These are phyloP conservation scores for Sipha flava DNA, from an alignment of 1,140 invertebrate genomes.

Conservation along the genomic window DNA sequence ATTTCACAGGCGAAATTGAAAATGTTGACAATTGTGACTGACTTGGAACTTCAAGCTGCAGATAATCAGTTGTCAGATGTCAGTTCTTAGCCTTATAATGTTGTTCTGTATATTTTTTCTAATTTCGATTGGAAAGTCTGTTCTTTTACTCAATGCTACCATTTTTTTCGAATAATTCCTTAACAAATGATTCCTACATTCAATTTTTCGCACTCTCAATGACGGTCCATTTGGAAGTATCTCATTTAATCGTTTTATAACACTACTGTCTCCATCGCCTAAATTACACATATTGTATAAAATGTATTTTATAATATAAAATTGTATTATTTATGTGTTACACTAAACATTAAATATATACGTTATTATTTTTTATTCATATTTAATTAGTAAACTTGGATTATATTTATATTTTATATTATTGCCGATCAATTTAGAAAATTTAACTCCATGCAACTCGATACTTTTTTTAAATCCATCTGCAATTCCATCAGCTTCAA, in stretches of 20 bases:
- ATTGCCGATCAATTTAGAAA: background rate
- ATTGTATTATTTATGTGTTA: background rate
- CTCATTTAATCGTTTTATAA: background rate
- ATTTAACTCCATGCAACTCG: constrained; percentile 33
- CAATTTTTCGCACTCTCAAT: background rate
- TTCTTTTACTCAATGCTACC: background rate
- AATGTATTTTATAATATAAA: background rate
- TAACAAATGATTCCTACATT: background rate
- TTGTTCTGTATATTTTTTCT: background rate
- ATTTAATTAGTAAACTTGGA: too few relatives aligned
- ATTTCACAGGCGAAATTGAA: background rate
- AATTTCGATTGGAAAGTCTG: background rate
- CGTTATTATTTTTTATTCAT: too few relatives aligned
- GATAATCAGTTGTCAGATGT: too few relatives aligned
- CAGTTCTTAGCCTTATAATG: background rate
- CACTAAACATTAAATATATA: too few relatives aligned
- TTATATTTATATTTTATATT: too few relatives aligned
- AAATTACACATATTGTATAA: background rate
- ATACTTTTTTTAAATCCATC: constrained; percentile 39
- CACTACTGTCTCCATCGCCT: background rate
- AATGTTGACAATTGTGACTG: background rate
- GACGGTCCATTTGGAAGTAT: background rate
- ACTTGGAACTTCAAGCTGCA: background rate
- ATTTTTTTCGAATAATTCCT: background rate
- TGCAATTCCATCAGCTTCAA: constrained; percentile 40